Conservation (phyloP, 2,113 vertebrate species). For the Gnathonemus longibarbis region DNA sequence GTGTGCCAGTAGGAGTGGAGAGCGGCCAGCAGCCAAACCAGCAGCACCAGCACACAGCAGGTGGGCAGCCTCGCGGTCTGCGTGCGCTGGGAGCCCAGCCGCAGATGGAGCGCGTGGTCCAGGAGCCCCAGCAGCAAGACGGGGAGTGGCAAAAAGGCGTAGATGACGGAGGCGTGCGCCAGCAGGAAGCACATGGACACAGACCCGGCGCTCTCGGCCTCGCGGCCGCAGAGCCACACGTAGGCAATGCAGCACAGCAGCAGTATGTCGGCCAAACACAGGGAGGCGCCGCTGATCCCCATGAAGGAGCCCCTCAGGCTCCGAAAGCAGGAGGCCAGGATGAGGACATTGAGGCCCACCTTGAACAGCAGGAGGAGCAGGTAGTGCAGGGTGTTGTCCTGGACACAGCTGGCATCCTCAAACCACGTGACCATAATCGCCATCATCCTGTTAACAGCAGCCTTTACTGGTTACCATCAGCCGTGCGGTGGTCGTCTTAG, state of each 20-base stretch:
- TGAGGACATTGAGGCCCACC: slow-evolving; percentile 33
- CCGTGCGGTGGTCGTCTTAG: background rate
- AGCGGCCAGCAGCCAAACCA: slow-evolving; percentile 45
- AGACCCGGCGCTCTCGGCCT: background rate
- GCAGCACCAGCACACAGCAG: slow-evolving; percentile 21
- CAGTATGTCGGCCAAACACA: slow-evolving; percentile 45
- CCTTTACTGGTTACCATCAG: background rate
- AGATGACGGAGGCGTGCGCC: slow-evolving; percentile 41
- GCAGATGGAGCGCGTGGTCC: slow-evolving; percentile 36
- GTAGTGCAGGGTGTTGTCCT: slow-evolving; percentile 37
- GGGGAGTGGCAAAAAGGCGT: slow-evolving; percentile 47
- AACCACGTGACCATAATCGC: slow-evolving; percentile 37
- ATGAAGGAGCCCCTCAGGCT: slow-evolving; percentile 37
- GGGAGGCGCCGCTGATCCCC: slow-evolving; percentile 45
- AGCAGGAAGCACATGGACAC: slow-evolving; percentile 42
- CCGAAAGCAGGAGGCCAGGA: slow-evolving; percentile 32
- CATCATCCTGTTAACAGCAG: slow-evolving; percentile 35
- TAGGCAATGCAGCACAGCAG: slow-evolving; percentile 17
- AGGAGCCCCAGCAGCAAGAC: slow-evolving; percentile 40
- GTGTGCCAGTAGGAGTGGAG: slow-evolving; percentile 25
- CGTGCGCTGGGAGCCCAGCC: background rate
- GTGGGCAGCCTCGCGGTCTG: slow-evolving; percentile 13
- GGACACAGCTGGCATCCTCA: background rate
- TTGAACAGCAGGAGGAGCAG: slow-evolving; percentile 47
- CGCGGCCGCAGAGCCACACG: slow-evolving; percentile 30